These are phyloP conservation scores for Drosophila sp. DNA, from an alignment of 1,140 invertebrate species.

Conservation along the genomic window DNA sequence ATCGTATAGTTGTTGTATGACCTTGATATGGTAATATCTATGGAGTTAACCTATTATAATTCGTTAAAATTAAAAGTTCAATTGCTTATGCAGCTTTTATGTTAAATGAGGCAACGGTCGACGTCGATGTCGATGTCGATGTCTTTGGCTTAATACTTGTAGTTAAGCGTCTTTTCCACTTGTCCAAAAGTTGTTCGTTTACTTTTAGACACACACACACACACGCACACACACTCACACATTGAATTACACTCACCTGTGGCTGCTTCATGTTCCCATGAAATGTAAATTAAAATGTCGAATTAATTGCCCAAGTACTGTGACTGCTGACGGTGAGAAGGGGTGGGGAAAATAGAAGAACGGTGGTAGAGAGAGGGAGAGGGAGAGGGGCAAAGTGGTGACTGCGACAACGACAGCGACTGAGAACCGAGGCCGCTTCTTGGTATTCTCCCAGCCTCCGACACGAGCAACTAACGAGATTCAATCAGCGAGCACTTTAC, in stretches of 20 bases:
- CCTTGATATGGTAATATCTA: slow-evolving; percentile 32
- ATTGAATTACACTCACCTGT: slow-evolving; percentile 42
- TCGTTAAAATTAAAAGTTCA: slow-evolving; percentile 23
- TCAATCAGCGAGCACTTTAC: slow-evolving; percentile 72
- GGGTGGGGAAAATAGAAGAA: neutral
- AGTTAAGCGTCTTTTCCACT: slow-evolving; percentile 19
- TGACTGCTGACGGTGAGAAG: slow-evolving; percentile 1
- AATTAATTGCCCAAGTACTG: slow-evolving; percentile 75
- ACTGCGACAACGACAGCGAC: slow-evolving; percentile 2
- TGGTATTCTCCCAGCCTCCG: slow-evolving; percentile 23
- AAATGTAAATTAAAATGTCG: slow-evolving; percentile 78
- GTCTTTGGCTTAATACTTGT: neutral
- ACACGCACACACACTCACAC: neutral
- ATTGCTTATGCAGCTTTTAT: slow-evolving; percentile 31
- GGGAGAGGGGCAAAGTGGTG: neutral
- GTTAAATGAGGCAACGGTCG: slow-evolving; percentile 26
- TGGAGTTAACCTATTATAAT: slow-evolving; percentile 21
- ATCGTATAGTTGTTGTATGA: neutral
- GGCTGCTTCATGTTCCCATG: slow-evolving; percentile 57
- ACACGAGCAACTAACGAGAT: slow-evolving; percentile 65
- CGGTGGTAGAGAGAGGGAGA: too few relatives aligned
- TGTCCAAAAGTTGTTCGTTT: slow-evolving; percentile 51
- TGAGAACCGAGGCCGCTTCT: slow-evolving; percentile 17
- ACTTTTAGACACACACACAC: slow-evolving; percentile 25
- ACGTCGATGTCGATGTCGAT: slow-evolving; percentile 21